Base-by-base conservation (phyloP, 2,797 vertebrate genomes). In the Triplophysa yarkandensis region DNA sequence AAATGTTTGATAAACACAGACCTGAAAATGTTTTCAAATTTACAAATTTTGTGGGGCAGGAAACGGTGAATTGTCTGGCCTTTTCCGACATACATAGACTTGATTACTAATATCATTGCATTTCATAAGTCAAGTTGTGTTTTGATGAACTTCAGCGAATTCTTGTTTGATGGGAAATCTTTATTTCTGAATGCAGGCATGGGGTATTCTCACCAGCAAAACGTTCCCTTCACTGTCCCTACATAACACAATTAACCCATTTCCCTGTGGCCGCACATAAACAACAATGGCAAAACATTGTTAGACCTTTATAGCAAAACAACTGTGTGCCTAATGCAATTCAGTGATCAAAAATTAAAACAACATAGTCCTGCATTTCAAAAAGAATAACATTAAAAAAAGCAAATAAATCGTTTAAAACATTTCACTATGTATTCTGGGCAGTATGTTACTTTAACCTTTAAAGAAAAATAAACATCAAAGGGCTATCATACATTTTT, bases 161-260 rank as follows among this genome's bases (percentile, higher is more conserved):
- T 3, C 8, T 27, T 25, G 21, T 14, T 4, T 52, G 66, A 57
- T 77, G 75, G 68, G 68, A 23, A n/a, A 79, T 19, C 75, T 80
- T 85, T 83, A 83, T 82, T 79, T 87, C 68, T 27, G 80, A 87
- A 83, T 86, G 88, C 84, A 88, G 83, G 48, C 82, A 70, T 74
- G n/a, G 79, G 74, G 83, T 74, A 71, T 82, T 82, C 62, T 80
- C 43, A 52, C 27, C 60, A 75, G 84, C 73, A 78, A 48, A 77
- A 61, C 27, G 46, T 74, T 28, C 46, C 32, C 74, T 74, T 68
- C 67, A 64, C 65, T 50, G 10, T 69, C 46, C 62, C 73, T 55
- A 68, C 63, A 74, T 66, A 16, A 81, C 77, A 80, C 76, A 68
- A 21, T 66, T 68, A 77, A 41, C 66, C 46, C 66, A 74, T 68